Conservation (phyloP, 2,797 vertebrate species). For the Phataginus tricuspis region DNA sequence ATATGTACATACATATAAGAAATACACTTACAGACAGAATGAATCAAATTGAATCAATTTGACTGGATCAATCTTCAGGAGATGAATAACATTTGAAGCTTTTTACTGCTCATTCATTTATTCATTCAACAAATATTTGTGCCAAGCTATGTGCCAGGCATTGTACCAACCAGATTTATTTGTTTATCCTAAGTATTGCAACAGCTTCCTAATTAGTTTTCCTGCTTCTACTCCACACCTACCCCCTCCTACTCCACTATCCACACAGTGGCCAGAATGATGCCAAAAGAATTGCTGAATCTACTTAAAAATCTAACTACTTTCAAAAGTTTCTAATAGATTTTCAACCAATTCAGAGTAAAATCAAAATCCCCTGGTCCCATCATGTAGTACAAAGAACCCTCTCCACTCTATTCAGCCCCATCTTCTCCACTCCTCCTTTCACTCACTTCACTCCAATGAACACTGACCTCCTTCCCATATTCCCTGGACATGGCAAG, state of each 20-base stretch:
- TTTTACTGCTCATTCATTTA: slow-evolving; percentile 7
- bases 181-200: background rate
- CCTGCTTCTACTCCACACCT: background rate
- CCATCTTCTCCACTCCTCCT: background rate
- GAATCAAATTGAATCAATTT: background rate
- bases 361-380: background rate
- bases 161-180: background rate
- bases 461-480: background rate
- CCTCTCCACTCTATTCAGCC: background rate
- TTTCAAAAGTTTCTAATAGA: background rate
- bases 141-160: background rate
- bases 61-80: background rate
- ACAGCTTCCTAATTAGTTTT: background rate
- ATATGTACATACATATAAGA: background rate
- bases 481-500: background rate
- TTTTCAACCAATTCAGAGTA: slow-evolving; percentile 22
- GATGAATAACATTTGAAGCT: background rate
- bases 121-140: background rate
- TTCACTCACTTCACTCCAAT: background rate
- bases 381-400: background rate
- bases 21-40: background rate
- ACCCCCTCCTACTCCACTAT: background rate
- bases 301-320: background rate
- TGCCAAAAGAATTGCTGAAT: background rate
- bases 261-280: background rate